Base-by-base conservation (phyloP, 1,140 invertebrate species). In the Penaeus vannamei region DNA sequence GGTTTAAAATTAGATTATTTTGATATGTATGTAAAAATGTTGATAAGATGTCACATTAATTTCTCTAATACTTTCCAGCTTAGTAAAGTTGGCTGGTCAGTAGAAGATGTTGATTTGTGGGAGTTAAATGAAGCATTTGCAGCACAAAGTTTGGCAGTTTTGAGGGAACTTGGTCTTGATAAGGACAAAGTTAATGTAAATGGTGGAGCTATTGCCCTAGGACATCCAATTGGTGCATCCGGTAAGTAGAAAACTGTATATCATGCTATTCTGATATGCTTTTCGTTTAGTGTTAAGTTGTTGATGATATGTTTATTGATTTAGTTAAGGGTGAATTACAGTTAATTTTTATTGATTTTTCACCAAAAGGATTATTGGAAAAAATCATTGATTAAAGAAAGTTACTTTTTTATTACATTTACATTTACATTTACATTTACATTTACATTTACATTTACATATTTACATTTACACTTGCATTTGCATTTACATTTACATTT, bases 111-210 rank as follows among this genome's bases (percentile, higher is more conserved):
- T 46, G 97, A 98, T 94, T 93, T 98, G 3, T 97, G 96, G 92
- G 98, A 99, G 94, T 93, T 99, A 72, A 98, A 98, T 92, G 97
- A 98, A 93, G 97, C 96, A 0, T 98, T 97, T 93, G 96, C 97
- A 23, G 95, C 95, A 22, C 96, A 97, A 93, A 94, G 95, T 0
- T 91, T 98, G 26, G 95, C 95, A 36, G 95, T 96, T 53, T 85
- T 95, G 1, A 93, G 94, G 84, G 94, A 95, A 90, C 94, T 99
- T 1, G 94, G 94, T 22, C 85, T 97, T 87, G 95, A 97, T 93
- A 84, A 93, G 0, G 92, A 92, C 23, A 98, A 96, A 94, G 96
- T 98, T 14, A 97, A 97, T 93, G 93, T 97, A 0, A 94, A 94
- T 92, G 98, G 98, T 42, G 98, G 98, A 36, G 97, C 97, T 1